Evolutionary conservation across 2,888 invertebrate species (phyloP).

Genomic region (Caenorhabditis becei): DNA sequence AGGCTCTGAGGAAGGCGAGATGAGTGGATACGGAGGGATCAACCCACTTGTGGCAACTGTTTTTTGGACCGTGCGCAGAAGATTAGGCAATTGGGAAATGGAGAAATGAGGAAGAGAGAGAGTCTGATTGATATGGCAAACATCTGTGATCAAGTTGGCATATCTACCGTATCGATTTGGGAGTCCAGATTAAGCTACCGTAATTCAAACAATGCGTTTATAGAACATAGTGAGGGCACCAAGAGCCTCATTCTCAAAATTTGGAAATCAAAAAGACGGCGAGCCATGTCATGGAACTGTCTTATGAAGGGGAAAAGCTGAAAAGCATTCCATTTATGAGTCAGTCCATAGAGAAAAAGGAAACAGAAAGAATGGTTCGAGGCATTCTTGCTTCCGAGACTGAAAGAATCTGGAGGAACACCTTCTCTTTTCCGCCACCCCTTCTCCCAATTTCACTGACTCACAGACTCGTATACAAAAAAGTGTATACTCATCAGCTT

Average conservation of each 20-base stretch:
- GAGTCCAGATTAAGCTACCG: too few species aligned
- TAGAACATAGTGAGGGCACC: too few species aligned
- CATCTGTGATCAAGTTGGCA: too few species aligned
- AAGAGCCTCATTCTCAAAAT: neutral
- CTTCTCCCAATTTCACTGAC: neutral
- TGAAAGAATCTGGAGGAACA: neutral
- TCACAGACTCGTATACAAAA: neutral
- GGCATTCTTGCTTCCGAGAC: neutral
- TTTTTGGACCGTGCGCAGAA: neutral
- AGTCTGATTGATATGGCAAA: too few species aligned
- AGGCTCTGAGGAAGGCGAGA: neutral
- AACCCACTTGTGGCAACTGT: neutral
- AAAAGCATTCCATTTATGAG: conserved; percentile 5
- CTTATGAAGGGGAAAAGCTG: neutral
- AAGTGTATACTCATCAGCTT: conserved; percentile 47
- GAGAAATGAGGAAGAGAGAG: too few species aligned
- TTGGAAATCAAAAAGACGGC: neutral
- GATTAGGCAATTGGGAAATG: too few species aligned
- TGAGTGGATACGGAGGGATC: neutral
- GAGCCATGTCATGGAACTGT: too few species aligned
- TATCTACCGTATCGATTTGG: too few species aligned
- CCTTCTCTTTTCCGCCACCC: neutral
- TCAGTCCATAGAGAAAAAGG: neutral
- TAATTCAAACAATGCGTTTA: too few species aligned
- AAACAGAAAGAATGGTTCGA: neutral